Evolutionary conservation across 2,113 vertebrate genomes (phyloP), one percentile per base, ranked within the genome.

Genomic region (Plectropomus leopardus): DNA sequence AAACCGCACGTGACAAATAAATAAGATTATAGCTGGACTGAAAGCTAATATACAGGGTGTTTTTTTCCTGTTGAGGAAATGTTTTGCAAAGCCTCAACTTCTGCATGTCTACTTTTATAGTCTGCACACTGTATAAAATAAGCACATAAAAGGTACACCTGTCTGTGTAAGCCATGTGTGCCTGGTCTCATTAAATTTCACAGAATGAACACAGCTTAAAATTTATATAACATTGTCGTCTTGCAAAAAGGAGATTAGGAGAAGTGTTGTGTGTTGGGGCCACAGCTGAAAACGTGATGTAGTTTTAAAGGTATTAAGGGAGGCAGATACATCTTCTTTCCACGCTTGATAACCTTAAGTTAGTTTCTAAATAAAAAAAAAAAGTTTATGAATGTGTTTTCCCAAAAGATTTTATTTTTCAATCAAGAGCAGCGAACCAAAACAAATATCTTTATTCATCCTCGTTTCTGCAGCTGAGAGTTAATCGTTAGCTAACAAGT

Each of bases 1-100:
- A 86, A 86, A 61, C 47, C 32, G 7, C 72, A 80, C 7, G 74
- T 84, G 76, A 79, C 84, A 79, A 85, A 87, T 84, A 87, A 90
- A 87, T 80, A 77, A 57, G 78, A 79, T 84, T 76, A 88, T 23
- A 86, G 53, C 45, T 11, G 64, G 55, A 79, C 40, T 30, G 44
- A 70, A 36, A 66, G 75, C 0, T 42, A 67, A 77, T 64, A 24
- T 19, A 32, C 40, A 30, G 21, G 1, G 21, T 28, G 44, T 50
- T 14, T 57, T 70, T 67, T 21, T 57, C 11, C 58, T 48, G 32
- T 44, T 53, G 44, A 36, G 66, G 40, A 76, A 78, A 75, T 59
- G 23, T 69, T 70, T 66, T 63, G 47, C 44, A 53, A 79, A 78
- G 64, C 24, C 14, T 68, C 32, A 70, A 76, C 60, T 64, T 45